Base-by-base conservation (phyloP, 2,797 vertebrate species). In the Diceros bicornis region DNA sequence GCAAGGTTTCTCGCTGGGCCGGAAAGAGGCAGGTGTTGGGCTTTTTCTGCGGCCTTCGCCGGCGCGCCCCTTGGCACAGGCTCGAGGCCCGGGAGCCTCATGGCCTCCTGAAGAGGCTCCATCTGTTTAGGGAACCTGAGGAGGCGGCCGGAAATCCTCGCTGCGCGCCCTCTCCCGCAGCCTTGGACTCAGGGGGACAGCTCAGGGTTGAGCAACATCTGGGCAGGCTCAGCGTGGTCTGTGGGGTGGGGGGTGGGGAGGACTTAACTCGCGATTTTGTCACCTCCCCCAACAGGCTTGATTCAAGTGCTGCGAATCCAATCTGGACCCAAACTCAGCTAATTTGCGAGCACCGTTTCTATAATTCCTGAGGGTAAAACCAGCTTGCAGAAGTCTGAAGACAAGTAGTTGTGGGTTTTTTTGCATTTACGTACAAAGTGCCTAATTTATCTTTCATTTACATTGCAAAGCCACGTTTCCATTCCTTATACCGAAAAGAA, bases 161-260 rank as follows among this genome's bases (percentile, higher is more conserved):
- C 55, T 62, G 52, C 2, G 16, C 17, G 55, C 55, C 66, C 64
- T 86, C 72, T 87, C 68, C 32, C 5, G 32, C 89, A 95, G 89
- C 68, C 84, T 91, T 75, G 91, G 77, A 92, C 83, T 94, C 88
- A 12, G 61, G 66, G 83, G 69, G 57, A 96, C 91, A 72, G 71
- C 85, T 95, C 71, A 18, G 85, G 37, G 29, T 97, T 95, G 66
- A 75, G 81, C 97, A 97, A 97, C 78, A 87, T 92, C 89, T 97
- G 89, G 87, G 78, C 69, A 89, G 78, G 55, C 78, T 95, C 89
- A 83, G 37, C 32, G 21, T 84, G 87, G 57, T 82, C 69, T 94
- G 44, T n/a, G 69, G 71, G 32, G 61, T 64, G 37, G 52, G 17
- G 89, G 17, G 52, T 44, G 37, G 44, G 71, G 78, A 82, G 29